phyloP scores from a whole-genome alignment of 2,888 invertebrate genomes.

The Malthinus seriepunctatus region DNA sequence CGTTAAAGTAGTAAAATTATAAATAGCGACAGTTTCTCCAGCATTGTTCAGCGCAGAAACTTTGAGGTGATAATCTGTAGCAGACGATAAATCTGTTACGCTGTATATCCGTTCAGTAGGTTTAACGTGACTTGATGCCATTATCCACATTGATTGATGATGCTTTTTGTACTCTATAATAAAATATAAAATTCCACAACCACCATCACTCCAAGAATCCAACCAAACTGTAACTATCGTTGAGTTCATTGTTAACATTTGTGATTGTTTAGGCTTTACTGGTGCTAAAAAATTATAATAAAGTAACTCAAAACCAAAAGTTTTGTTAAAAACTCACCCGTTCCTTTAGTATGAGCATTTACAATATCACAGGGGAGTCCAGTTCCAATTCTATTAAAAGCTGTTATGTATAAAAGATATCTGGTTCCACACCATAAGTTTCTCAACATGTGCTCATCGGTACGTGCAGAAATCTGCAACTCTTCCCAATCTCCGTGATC shows the following conservation, averaged over 20 bases:
- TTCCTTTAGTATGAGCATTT: conserved; percentile 81
- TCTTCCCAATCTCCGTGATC: conserved; percentile 93
- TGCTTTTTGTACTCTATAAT: conserved; percentile 77
- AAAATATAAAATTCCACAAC: conserved; percentile 85
- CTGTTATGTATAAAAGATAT: conserved; percentile 86
- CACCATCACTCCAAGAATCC: conserved; percentile 88
- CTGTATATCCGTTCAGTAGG: conserved; percentile 82
- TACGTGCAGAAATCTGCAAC: conserved; percentile 80
- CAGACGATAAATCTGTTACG: conserved; percentile 75
- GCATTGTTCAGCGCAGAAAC: conserved; percentile 87
- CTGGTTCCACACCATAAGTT: conserved; percentile 87
- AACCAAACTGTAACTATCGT: conserved; percentile 86
- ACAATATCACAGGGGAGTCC: conserved; percentile 88
- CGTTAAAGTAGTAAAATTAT: conserved; percentile 83
- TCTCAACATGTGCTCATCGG: conserved; percentile 76
- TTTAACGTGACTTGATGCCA: conserved; percentile 81
- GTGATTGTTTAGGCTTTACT: conserved; percentile 77
- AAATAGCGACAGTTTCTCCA: conserved; percentile 79
- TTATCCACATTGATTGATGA: conserved; percentile 71
- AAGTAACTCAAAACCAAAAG: conserved; percentile 1
- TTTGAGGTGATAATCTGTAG: conserved; percentile 72
- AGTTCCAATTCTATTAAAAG: conserved; percentile 88
- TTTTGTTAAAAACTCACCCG: conserved; percentile 55
- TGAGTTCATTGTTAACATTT: conserved; percentile 82
- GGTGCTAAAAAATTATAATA: conserved; percentile 60